Conservation (phyloP, 2,797 vertebrate genomes). For the Zalophus californianus region DNA sequence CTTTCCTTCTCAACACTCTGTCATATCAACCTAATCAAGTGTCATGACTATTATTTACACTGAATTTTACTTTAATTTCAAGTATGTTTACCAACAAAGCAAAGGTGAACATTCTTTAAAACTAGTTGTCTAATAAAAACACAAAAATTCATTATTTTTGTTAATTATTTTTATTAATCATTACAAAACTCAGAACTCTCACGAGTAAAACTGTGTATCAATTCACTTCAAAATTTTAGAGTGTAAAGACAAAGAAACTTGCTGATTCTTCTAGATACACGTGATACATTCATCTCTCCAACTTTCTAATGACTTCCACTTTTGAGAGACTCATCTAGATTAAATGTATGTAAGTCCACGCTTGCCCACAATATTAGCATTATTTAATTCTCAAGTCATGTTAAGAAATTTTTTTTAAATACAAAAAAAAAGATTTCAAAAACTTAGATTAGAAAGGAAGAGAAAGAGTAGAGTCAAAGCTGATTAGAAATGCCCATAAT, state of each 20-base stretch:
- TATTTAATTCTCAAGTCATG: constrained; percentile 10
- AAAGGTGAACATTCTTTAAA: constrained; percentile 71
- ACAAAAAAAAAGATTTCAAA: background rate
- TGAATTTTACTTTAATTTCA: constrained; percentile 3
- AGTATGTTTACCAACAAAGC: constrained; percentile 81
- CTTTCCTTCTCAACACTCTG: constrained; percentile 68
- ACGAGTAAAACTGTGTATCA: background rate
- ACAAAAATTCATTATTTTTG: background rate
- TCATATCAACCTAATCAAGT: constrained; percentile 33
- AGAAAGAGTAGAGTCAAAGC: background rate
- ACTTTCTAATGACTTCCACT: background rate
- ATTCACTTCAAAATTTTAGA: background rate
- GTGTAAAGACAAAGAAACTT: background rate
- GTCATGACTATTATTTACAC: background rate
- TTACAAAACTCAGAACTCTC: background rate
- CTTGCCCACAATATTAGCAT: background rate
- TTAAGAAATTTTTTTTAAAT: background rate
- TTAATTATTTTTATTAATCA: constrained; percentile 67
- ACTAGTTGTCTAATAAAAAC: constrained; percentile 75
- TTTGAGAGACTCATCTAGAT: background rate
- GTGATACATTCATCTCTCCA: background rate
- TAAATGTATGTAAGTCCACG: background rate
- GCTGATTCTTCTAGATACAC: background rate
- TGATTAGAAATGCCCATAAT: background rate
- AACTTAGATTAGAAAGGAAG: background rate